Evolutionary conservation across 2,888 invertebrate species (phyloP).

Genomic region (Drosophila nigritarsus): DNA sequence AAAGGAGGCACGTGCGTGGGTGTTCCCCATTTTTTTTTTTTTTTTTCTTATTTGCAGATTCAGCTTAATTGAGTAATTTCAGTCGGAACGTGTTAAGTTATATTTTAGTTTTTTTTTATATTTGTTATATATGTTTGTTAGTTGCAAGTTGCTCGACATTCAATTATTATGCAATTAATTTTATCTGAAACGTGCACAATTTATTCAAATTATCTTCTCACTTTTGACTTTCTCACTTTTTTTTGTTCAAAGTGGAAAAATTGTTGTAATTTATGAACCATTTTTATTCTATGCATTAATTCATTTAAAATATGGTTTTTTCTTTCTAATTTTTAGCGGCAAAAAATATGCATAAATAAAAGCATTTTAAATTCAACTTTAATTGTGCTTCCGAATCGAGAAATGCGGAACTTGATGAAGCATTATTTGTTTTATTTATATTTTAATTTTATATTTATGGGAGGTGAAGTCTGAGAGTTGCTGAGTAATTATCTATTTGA

Average conservation of each 20-base stretch:
- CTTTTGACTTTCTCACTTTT: conserved; percentile 14
- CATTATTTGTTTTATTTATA: conserved; percentile 10
- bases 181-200: conserved; percentile 25
- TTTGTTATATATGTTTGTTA: conserved; percentile 1
- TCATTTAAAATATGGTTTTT: conserved; percentile 14
- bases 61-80: conserved; percentile 19
- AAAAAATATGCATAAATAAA: conserved; percentile 29
- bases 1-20: conserved; percentile 38
- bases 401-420: conserved; percentile 41
- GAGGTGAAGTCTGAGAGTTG: neutral
- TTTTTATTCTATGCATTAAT: conserved; percentile 22
- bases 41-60: neutral
- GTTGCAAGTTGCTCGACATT: conserved; percentile 24
- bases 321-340: conserved; percentile 19
- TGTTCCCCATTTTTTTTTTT: conserved; percentile 1
- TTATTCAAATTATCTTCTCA: conserved; percentile 32
- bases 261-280: conserved; percentile 35
- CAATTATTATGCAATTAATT: conserved; percentile 49
- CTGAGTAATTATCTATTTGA: conserved; percentile 13
- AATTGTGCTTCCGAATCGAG: conserved; percentile 51
- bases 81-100: conserved; percentile 19
- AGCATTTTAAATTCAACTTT: conserved; percentile 46
- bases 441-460: conserved; percentile 20
- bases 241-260: conserved; percentile 22
- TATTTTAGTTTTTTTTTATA: neutral